Percentiles rank a stretch among this genome's conserved stretches.
These are phyloP conservation scores for Caenorhabditis japonica DNA, from an alignment of 2,888 invertebrate genomes.

Conservation along the genomic window DNA sequence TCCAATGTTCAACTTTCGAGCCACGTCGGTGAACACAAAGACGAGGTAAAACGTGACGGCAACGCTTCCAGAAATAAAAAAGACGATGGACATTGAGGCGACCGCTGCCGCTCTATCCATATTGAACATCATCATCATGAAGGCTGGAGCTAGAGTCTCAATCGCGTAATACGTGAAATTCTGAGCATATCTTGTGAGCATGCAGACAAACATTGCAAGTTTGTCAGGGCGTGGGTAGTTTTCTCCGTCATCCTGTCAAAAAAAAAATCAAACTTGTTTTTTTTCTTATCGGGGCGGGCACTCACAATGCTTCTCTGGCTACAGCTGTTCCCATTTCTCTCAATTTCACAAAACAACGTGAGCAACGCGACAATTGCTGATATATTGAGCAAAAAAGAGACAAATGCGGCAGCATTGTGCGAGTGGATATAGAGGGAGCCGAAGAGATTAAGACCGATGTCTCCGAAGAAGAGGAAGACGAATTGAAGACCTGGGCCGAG, in stretches of 20 bases:
- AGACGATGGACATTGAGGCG: slow-evolving; percentile 23
- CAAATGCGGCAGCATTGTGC: slow-evolving; percentile 40
- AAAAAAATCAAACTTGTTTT: too few relatives aligned
- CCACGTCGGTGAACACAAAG: slow-evolving; percentile 32
- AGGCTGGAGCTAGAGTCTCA: slow-evolving; percentile 45
- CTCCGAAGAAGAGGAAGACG: slow-evolving; percentile 32
- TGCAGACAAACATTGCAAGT: slow-evolving; percentile 47
- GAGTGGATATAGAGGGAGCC: slow-evolving; percentile 31
- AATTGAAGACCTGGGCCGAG: slow-evolving; percentile 46
- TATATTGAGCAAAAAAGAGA: slow-evolving; percentile 33
- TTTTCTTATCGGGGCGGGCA: too few relatives aligned
- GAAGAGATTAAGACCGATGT: slow-evolving; percentile 26
- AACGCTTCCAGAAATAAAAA: slow-evolving; percentile 33
- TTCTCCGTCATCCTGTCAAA: slow-evolving; percentile 42
- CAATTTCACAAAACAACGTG: slow-evolving; percentile 25
- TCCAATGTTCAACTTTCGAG: slow-evolving; percentile 33
- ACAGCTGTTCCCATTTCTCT: slow-evolving; percentile 31
- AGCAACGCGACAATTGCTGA: slow-evolving; percentile 20
- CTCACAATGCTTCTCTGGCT: slow-evolving; percentile 39
- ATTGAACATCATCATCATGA: slow-evolving; percentile 55
- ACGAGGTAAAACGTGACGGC: slow-evolving; percentile 26
- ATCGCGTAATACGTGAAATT: slow-evolving; percentile 42
- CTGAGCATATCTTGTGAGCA: slow-evolving; percentile 48
- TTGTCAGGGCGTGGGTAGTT: slow-evolving; percentile 45
- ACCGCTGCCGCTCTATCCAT: slow-evolving; percentile 28